Evolutionary conservation across 2,113 vertebrate genomes (phyloP).

Genomic region (Nansenia antarctica): DNA sequence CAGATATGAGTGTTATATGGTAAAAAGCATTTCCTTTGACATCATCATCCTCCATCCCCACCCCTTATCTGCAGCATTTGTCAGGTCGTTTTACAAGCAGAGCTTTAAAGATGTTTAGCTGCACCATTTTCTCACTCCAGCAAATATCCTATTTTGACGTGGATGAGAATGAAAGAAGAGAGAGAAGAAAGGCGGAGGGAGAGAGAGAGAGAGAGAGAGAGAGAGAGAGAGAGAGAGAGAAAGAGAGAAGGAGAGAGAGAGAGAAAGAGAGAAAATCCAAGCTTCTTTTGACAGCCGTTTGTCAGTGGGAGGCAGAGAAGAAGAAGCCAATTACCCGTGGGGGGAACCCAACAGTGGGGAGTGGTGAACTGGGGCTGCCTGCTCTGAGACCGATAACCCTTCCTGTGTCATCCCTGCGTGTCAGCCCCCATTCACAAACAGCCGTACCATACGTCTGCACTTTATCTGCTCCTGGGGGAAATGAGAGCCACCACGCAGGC

Average conservation of each 20-base stretch:
- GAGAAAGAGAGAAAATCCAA: background rate
- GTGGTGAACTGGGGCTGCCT: constrained; percentile 34
- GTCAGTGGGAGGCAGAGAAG: constrained; percentile 39
- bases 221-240: background rate
- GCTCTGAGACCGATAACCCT: constrained; percentile 55
- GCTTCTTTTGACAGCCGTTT: constrained; percentile 35
- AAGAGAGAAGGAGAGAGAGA: constrained; percentile 27
- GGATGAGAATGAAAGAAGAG: constrained; percentile 8
- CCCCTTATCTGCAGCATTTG: constrained; percentile 22
- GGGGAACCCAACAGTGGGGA: constrained; percentile 22
- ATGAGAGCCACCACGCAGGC: constrained; percentile 32
- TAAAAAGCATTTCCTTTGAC: constrained; percentile 30
- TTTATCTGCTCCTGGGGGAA: constrained; percentile 17
- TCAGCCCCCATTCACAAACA: constrained; percentile 28
- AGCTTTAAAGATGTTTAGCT: constrained; percentile 26
- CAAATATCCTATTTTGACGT: constrained; percentile 50
- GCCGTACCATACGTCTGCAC: background rate
- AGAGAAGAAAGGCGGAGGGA: constrained; percentile 2
- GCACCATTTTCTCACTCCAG: constrained; percentile 33
- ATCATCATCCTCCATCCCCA: constrained; percentile 22
- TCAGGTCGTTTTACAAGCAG: constrained; percentile 8
- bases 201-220: background rate
- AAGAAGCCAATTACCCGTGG: constrained; percentile 59
- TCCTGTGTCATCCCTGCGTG: constrained; percentile 47
- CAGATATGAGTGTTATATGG: background rate